Evolutionary conservation across 1,140 invertebrate species (phyloP).

Genomic region (Meloidogyne exigua): DNA sequence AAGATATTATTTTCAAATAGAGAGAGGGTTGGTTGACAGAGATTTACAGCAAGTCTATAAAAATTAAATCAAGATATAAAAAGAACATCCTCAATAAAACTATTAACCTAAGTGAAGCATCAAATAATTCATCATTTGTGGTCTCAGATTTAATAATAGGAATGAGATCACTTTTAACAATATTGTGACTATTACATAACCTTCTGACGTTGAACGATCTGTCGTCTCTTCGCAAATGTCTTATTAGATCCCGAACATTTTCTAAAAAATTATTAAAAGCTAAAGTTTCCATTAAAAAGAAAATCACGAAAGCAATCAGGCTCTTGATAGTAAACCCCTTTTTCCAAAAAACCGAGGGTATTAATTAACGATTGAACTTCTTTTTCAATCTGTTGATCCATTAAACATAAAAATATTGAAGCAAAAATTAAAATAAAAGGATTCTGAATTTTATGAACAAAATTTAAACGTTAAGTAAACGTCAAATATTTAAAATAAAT

Average conservation of each 20-base stretch:
- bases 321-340: constrained; percentile 40
- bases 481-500: no score
- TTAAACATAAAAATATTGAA: background rate
- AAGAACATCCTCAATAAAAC: background rate
- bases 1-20: constrained; percentile 18
- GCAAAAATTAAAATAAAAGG: background rate
- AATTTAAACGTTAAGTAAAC: no score
- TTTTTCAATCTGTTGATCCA: constrained; percentile 6
- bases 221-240: constrained; percentile 35
- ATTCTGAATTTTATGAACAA: background rate
- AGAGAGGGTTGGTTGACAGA: constrained; percentile 43
- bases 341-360: constrained; percentile 40
- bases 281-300: constrained; percentile 5
- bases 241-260: constrained; percentile 43
- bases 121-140: constrained; percentile 44
- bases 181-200: constrained; percentile 38
- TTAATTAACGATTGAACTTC: constrained; percentile 44
- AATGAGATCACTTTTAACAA: constrained; percentile 45
- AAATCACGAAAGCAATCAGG: constrained; percentile 43
- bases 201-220: constrained; percentile 24
- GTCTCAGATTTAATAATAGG: constrained; percentile 40
- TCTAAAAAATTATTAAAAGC: constrained; percentile 33
- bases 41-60: constrained; percentile 38
- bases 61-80: no score
- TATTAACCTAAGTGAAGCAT: constrained; percentile 39